These are phyloP conservation scores for Eristalinus sepulchralis DNA, from an alignment of 2,888 invertebrate species.

Conservation along the genomic window DNA sequence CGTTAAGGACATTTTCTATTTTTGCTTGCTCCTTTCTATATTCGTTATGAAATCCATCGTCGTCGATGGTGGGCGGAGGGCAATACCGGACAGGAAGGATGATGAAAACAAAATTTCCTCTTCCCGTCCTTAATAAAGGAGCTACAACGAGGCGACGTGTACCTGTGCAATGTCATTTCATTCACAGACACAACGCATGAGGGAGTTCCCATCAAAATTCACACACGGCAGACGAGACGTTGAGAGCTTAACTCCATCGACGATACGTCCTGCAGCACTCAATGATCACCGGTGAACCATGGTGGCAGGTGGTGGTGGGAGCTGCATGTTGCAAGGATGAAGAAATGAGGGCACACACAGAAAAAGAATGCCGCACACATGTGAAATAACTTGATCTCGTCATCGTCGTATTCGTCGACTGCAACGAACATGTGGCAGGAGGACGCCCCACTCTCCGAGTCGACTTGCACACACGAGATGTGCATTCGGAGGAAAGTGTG, in stretches of 20 bases:
- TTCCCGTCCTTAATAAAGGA: slow-evolving; percentile 38
- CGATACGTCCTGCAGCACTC: slow-evolving; percentile 11
- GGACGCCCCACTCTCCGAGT: not conserved
- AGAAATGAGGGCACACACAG: no score
- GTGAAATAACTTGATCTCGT: slow-evolving; percentile 49
- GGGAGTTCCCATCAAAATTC: slow-evolving; percentile 46
- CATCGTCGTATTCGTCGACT: not conserved
- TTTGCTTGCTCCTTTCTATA: not conserved
- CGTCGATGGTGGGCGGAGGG: not conserved
- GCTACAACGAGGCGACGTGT: slow-evolving; percentile 3
- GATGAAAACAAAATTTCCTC: slow-evolving; percentile 36
- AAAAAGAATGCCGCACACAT: slow-evolving; percentile 26
- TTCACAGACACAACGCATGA: slow-evolving; percentile 14
- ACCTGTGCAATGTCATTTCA: slow-evolving; percentile 2
- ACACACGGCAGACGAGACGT: not conserved
- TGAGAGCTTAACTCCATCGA: slow-evolving; percentile 10
- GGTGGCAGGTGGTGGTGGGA: not conserved
- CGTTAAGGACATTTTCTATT: slow-evolving; percentile 32
- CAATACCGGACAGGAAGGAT: not conserved
- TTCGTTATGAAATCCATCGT: not conserved
- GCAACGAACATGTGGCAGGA: not conserved
- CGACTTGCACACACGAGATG: not conserved
- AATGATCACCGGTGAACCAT: slow-evolving; percentile 8
- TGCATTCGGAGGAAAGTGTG: slow-evolving; percentile 12
- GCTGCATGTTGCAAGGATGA: not conserved